A percentile compares a stretch with the other conserved stretches of the same genome.
Evolutionary conservation across 2,888 invertebrate genomes (phyloP).

Genomic region (Anaspis maculata): DNA sequence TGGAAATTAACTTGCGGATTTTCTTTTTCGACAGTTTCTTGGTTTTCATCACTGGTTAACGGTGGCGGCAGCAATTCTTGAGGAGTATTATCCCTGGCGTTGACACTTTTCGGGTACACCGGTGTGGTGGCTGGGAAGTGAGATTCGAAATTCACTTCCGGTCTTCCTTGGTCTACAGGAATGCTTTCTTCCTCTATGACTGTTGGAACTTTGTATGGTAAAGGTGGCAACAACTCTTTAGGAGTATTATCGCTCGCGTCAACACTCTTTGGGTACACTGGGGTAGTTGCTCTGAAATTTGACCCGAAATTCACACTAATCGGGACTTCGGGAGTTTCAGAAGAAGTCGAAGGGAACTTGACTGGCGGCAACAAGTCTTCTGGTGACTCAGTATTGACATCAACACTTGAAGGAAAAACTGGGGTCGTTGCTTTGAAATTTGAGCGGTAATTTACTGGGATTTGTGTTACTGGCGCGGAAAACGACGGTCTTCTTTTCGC

Average conservation of each 20-base stretch:
- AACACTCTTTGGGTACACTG: slow-evolving; percentile 2
- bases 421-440: slow-evolving; percentile 27
- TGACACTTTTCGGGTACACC: slow-evolving; percentile 20
- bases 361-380: background rate
- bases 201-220: too few relatives aligned
- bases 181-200: slow-evolving; percentile 4
- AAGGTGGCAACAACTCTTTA: too few relatives aligned
- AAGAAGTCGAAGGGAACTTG: background rate
- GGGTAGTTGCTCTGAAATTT: background rate
- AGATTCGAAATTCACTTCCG: slow-evolving; percentile 20
- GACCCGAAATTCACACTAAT: slow-evolving; percentile 1
- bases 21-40: slow-evolving; percentile 14
- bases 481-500: background rate
- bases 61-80: too few relatives aligned
- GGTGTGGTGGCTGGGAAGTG: slow-evolving; percentile 25
- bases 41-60: too few relatives aligned
- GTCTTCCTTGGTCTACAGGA: slow-evolving; percentile 1
- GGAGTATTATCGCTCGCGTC: background rate
- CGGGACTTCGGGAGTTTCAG: background rate
- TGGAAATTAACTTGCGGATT: background rate
- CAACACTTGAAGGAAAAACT: slow-evolving; percentile 27
- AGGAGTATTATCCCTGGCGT: slow-evolving; percentile 7
- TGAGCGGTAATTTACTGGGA: slow-evolving; percentile 12
- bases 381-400: slow-evolving; percentile 23
- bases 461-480: too few relatives aligned